Conservation (phyloP, 2,797 vertebrate genomes). For the Limnodromus scolopaceus region DNA sequence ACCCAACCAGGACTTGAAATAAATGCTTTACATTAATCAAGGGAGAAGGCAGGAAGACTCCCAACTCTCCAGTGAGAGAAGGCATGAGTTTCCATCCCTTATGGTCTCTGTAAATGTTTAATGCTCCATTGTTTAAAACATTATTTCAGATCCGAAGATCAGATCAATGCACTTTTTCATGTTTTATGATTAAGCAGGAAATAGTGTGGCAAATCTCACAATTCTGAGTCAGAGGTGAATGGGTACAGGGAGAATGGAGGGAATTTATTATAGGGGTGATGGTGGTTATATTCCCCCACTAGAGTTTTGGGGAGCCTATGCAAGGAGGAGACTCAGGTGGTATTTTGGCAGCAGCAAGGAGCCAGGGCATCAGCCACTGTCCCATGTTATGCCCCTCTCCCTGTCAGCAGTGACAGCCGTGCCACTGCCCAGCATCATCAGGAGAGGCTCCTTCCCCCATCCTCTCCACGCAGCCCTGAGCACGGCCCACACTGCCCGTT, state of each 20-base stretch:
- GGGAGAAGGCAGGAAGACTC: neutral
- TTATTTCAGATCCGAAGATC: neutral
- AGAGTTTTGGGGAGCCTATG: fast-evolving
- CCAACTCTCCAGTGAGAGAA: neutral
- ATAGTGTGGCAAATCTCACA: neutral
- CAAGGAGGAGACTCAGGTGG: neutral
- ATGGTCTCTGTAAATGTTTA: neutral
- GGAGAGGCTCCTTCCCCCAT: neutral
- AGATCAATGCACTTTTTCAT: neutral
- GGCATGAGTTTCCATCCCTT: neutral
- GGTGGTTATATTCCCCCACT: neutral
- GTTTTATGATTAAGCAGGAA: neutral
- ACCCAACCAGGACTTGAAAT: neutral
- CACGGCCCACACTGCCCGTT: fast-evolving
- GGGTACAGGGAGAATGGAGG: neutral
- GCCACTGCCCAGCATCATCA: neutral
- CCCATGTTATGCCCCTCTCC: neutral
- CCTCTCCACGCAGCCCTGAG: fast-evolving
- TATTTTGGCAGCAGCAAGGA: neutral
- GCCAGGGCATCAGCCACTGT: fast-evolving
- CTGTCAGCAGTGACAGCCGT: fast-evolving
- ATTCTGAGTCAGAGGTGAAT: neutral
- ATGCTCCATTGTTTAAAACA: neutral
- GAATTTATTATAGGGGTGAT: neutral
- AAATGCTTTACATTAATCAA: neutral